Base-by-base conservation (phyloP, 1,140 invertebrate species). In the Tenebrio molitor region DNA sequence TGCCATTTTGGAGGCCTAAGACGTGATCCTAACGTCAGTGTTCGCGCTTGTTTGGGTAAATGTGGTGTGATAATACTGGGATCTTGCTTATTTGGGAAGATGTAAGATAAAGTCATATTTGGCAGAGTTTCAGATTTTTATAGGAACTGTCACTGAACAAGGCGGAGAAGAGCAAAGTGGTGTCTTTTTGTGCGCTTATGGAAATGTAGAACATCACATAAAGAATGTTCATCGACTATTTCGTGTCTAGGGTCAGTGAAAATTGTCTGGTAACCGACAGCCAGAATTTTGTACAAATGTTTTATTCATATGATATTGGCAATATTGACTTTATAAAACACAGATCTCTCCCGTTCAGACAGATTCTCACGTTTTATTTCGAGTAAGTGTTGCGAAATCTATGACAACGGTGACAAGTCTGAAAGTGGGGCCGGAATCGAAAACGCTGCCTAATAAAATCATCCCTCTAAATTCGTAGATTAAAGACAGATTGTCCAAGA, bases 301-400 rank as follows among this genome's bases (percentile, higher is more conserved):
- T 58, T 58, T 58, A 58, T 58, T 58, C 50, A 58, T 58, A 25
- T 19, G 14, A 46, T 46, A 46, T 25, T 58, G 50, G 23, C 23
- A 29, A 58, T 58, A 58, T 58, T 58, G 50, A 58, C 50, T 58
- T 21, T 29, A 58, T 58, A 58, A 58, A 58, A 58, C 15, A 25
- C 23, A 29, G 16, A 50, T 50, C 44, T 50, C 44, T 50, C 16
- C 17, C 44, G 19, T 19, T 50, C 19, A 3, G 50, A 58, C 23
- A 39, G 36, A 39, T 7, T 39, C 36, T 39, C 36, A 58, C 50
- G 12, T 25, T 58, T 58, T 50, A 50, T 50, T 46, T 46, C 42
- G 8, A 33, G 17, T 53, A 8, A 23, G 0, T 29, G 25, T 23
- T 21, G 14, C 46, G 17, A 53, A 14, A 16, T 19, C 10, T n/a